Evolutionary conservation across 2,797 vertebrate species (phyloP).

Genomic region (Paratrypauchen microcephalus): DNA sequence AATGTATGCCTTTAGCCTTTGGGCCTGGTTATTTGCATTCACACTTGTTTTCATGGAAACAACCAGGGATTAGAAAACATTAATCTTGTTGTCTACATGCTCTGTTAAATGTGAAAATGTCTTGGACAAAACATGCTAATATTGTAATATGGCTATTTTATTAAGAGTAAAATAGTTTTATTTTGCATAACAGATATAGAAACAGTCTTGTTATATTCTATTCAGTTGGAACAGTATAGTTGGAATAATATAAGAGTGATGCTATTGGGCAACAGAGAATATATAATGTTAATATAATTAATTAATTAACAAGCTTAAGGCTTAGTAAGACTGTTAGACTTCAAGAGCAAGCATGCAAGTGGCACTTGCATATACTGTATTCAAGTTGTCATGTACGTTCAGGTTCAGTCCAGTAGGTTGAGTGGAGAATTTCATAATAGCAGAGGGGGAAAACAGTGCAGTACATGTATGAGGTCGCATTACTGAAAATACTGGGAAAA

Average conservation of each 20-base stretch:
- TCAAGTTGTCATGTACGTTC: conserved; percentile 18
- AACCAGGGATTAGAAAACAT: conserved; percentile 25
- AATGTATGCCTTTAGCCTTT: conserved; percentile 42
- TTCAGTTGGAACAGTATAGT: neutral
- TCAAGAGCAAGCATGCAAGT: conserved; percentile 34
- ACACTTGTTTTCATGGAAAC: conserved; percentile 41
- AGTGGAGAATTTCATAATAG: conserved; percentile 22
- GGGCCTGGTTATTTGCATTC: conserved; percentile 39
- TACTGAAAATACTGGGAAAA: conserved; percentile 42
- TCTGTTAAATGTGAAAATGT: conserved; percentile 31
- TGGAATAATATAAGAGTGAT: neutral
- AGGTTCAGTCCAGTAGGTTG: conserved; percentile 10
- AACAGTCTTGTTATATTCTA: conserved; percentile 2
- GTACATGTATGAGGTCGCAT: conserved; percentile 40
- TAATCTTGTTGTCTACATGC: conserved; percentile 39
- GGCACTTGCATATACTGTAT: conserved; percentile 10
- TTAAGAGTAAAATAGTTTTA: neutral
- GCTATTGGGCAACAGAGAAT: conserved; percentile 35
- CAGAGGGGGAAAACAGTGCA: conserved; percentile 3
- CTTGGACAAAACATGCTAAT: conserved; percentile 41
- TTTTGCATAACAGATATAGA: conserved; percentile 1
- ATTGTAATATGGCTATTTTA: neutral
- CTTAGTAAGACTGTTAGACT: conserved; percentile 36
- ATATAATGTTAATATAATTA: conserved; percentile 24
- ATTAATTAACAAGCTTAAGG: conserved; percentile 26